Conservation (phyloP, 2,113 vertebrate genomes). For the Cyphomyrus plagiostoma region DNA sequence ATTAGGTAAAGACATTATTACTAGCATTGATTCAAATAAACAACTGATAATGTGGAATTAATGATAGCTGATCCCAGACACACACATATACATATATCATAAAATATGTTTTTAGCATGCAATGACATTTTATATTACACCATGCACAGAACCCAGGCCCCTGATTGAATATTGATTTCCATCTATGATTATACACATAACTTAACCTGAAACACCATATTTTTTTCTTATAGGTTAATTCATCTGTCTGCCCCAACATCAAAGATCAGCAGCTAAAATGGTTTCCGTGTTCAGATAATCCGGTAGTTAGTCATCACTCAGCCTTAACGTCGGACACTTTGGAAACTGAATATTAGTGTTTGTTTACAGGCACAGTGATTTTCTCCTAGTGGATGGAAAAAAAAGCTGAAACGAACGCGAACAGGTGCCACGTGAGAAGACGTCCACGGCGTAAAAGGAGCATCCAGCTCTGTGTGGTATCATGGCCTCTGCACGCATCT, state of each 20-base stretch:
- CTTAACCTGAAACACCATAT: not conserved
- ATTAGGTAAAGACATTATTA: not conserved
- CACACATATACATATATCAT: not conserved
- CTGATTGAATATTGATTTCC: not conserved
- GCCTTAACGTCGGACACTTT: not conserved
- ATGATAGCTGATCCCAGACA: not conserved
- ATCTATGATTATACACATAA: not conserved
- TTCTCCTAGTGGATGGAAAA: not conserved
- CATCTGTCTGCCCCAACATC: not conserved
- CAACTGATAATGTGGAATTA: not conserved
- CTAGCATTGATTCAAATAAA: not conserved
- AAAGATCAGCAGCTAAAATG: not conserved
- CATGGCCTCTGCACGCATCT: not conserved
- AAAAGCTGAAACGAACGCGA: not conserved
- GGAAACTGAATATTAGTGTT: not conserved
- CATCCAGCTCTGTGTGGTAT: not conserved
- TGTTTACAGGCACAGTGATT: not conserved
- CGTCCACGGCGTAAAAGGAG: not conserved
- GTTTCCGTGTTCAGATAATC: not conserved
- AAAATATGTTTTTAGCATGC: slow-evolving; percentile 15
- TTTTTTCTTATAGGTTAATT: not conserved
- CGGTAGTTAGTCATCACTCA: not conserved
- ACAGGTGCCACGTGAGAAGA: not conserved
- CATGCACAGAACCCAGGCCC: slow-evolving; percentile 1
- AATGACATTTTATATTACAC: slow-evolving; percentile 5